Evolutionary conservation across 1,140 invertebrate genomes (phyloP), one percentile per base, ranked within the genome.

Genomic region (Heliconius melpomene): DNA sequence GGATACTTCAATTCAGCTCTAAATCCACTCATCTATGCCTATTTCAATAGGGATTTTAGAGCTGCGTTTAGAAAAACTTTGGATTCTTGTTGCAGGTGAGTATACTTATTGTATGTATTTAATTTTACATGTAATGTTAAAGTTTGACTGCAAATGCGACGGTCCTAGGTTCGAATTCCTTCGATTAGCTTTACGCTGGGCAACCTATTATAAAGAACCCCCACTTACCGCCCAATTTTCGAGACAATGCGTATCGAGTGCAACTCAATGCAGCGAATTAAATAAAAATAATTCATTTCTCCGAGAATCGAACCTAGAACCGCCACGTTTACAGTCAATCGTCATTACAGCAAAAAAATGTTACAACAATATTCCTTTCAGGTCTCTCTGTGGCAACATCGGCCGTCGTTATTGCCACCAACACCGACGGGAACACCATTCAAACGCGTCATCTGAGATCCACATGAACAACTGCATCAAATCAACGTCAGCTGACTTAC

Each of bases 1-100:
- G 99, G 98, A 6, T 99, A 99, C 95, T 98, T 98, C 95, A 99
- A 99, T 95, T 99, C 98, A 29, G 98, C 98, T n/a, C 95, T 99
- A 29, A 99, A 99, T 93, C 98, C 98, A 1, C 95, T 99, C 79
- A 99, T 99, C 88, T 99, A 99, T 95, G 98, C 98, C 23, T 99
- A 99, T 92, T 99, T 99, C 95, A 99, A 99, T 94, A 95, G 98
- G 66, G 98, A 99, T 91, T 99, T 99, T 92, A 95, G 98, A 80
- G 97, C 96, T 60, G 98, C 98, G 2, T 99, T 99, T 95, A 97
- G 98, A 90, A 98, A 98, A 89, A 98, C 98, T 2, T 96, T 99
- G 81, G 90, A 88, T n/a, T 91, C 90, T 26, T 94, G 92, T 75
- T 92, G 91, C 88, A 92, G 91, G 92, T 94, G 72, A 79, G 73